These are phyloP conservation scores for Lasioglossum albipes DNA, from an alignment of 1,140 invertebrate genomes.

Conservation along the genomic window DNA sequence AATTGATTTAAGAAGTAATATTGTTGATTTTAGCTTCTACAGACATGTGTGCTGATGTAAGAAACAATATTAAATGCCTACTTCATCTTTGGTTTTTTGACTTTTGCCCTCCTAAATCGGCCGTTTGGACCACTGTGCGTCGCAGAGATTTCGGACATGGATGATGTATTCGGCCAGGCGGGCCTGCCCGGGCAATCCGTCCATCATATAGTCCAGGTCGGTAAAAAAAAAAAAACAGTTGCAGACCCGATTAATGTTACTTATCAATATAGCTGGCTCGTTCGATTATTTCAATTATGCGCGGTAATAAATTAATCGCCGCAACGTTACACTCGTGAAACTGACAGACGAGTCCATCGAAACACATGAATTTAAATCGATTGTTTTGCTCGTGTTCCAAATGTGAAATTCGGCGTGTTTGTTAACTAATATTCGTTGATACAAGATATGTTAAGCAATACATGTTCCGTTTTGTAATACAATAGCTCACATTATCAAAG, in stretches of 20 bases:
- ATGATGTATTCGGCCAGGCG: slow-evolving; percentile 33
- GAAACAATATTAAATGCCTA: no score
- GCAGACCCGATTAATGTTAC: slow-evolving; percentile 12
- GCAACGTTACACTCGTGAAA: not conserved
- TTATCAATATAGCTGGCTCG: slow-evolving; percentile 9
- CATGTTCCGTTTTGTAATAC: no score
- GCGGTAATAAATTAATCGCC: slow-evolving; percentile 6
- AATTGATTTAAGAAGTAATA: no score
- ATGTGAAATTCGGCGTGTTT: not conserved
- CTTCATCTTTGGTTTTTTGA: no score
- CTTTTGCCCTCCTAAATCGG: no score
- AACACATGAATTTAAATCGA: not conserved
- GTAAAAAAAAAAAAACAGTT: slow-evolving; percentile 1
- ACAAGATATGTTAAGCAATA: no score
- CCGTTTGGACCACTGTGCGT: no score
- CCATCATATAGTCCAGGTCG: not conserved
- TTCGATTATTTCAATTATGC: slow-evolving; percentile 22
- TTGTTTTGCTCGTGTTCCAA: not conserved
- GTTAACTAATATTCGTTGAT: no score
- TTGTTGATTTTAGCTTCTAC: no score
- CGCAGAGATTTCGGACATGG: slow-evolving; percentile 45
- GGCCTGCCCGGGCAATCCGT: not conserved
- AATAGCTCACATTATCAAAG: no score
- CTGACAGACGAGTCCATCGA: not conserved
- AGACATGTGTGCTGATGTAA: no score